Conservation (phyloP, 2,888 invertebrate species). For the Euproctis similis region DNA sequence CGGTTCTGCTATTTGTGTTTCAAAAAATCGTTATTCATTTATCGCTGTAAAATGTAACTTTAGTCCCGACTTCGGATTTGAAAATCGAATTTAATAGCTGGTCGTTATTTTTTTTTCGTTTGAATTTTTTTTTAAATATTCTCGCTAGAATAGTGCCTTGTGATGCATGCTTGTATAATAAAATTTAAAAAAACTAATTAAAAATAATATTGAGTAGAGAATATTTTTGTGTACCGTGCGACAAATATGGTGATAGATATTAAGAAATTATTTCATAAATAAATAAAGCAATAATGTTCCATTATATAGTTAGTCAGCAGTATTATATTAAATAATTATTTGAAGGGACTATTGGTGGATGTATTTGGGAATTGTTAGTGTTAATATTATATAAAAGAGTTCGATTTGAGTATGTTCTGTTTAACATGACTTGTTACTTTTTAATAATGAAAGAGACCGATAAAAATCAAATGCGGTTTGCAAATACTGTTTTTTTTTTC, state of each 20-base stretch:
- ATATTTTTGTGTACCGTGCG: conserved; percentile 62
- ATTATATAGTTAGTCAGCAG: conserved; percentile 50
- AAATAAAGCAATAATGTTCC: conserved; percentile 64
- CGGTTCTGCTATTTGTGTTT: conserved; percentile 31
- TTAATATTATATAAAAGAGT: conserved; percentile 14
- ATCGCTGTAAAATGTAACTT: conserved; percentile 62
- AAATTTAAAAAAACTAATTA: conserved; percentile 39
- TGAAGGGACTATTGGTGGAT: conserved; percentile 32
- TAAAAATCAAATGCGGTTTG: no score
- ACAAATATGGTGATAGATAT: conserved; percentile 29
- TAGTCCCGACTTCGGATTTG: conserved; percentile 61
- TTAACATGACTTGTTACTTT: no score
- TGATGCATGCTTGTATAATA: conserved; percentile 68
- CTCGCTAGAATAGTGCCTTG: conserved; percentile 75
- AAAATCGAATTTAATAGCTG: conserved; percentile 71
- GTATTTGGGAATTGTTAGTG: conserved; percentile 32
- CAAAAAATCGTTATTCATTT: conserved; percentile 47
- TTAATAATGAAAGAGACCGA: no score
- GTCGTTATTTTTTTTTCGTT: conserved; percentile 44
- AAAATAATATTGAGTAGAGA: conserved; percentile 43
- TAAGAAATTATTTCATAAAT: conserved; percentile 34
- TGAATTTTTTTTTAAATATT: conserved; percentile 50
- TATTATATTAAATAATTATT: conserved; percentile 42
- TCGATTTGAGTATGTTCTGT: no score
- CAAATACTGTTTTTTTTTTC: no score